phyloP scores from a whole-genome alignment of 2,888 invertebrate species.

The Caenorhabditis afra region DNA sequence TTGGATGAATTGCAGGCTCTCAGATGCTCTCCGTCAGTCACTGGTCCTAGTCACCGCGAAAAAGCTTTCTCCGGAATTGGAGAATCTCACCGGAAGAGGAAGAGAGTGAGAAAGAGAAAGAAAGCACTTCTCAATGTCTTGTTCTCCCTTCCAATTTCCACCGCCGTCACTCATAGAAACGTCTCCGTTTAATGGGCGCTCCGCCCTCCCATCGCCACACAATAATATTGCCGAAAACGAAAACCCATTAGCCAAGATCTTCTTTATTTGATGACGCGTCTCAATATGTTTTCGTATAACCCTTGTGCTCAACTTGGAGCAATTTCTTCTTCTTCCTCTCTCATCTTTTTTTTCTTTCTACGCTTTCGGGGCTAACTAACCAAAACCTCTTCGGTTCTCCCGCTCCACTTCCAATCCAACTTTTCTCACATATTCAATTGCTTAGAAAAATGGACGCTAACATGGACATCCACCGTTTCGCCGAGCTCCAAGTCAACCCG shows the following conservation, averaged over 20 bases:
- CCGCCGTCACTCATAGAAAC: constrained; percentile 21
- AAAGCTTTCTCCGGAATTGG: not conserved
- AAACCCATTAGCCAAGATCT: constrained; percentile 48
- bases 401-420: constrained; percentile 10
- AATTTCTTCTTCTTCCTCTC: constrained; percentile 21
- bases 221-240: constrained; percentile 22
- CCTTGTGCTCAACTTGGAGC: constrained; percentile 24
- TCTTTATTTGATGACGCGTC: constrained; percentile 42
- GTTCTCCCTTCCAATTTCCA: too few relatives aligned
- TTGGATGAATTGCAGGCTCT: constrained; percentile 4
- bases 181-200: constrained; percentile 22
- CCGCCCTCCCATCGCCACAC: constrained; percentile 9
- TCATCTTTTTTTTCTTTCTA: constrained; percentile 2
- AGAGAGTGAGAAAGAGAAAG: too few relatives aligned
- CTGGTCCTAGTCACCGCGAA: too few relatives aligned
- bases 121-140: too few relatives aligned
- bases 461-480: not conserved
- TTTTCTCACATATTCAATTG: too few relatives aligned
- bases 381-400: not conserved
- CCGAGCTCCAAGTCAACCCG: constrained; percentile 27
- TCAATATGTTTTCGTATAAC: constrained; percentile 37
- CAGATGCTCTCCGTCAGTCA: not conserved
- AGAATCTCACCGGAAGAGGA: not conserved
- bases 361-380: not conserved
- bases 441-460: not conserved